Base-by-base conservation (phyloP, 1,140 invertebrate genomes). In the Zaprionus taronus region DNA sequence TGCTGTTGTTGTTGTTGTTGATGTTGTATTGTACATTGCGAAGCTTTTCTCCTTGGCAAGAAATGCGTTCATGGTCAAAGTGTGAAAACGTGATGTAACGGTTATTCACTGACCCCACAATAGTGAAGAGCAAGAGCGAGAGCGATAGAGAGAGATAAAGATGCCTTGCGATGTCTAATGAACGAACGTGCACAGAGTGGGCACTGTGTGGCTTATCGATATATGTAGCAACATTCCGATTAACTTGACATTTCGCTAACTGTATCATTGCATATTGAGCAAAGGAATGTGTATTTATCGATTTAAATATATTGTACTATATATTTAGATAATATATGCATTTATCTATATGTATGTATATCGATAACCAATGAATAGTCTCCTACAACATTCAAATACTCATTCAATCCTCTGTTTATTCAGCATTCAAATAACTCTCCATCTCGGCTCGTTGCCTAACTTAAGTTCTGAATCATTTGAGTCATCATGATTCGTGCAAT, bases 11-110 rank as follows among this genome's bases (percentile, higher is more conserved):
- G 5, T 63, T 55, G 12, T 17, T 63, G 24, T 22, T 57, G 15
- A 51, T 70, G 26, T 34, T 34, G 28, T 34, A 6, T n/a, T 36
- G 34, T 60, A 53, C 65, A 67, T 69, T 76, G 62, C 55, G 58
- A 12, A 62, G 58, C 70, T 61, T 57, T 81, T 83, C 83, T 81
- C 79, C 81, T 80, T 80, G 77, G 77, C 84, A 73, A 81, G 77
- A 87, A 86, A 86, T 89, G 83, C 83, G 83, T 87, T 87, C 84
- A 89, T 84, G 84, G 84, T 89, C 85, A 89, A 73, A 84, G 78
- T 90, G 74, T 84, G 81, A 66, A 89, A 76, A 79, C 64, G 69
- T 84, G 81, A 80, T 44, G 81, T 78, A 83, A 83, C 61, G 56
- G 72, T 44, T 70, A 62, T 56, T 53, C 64, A 68, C 38, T 55